Conservation (phyloP, 2,113 vertebrate genomes). For the Jacana jacana region DNA sequence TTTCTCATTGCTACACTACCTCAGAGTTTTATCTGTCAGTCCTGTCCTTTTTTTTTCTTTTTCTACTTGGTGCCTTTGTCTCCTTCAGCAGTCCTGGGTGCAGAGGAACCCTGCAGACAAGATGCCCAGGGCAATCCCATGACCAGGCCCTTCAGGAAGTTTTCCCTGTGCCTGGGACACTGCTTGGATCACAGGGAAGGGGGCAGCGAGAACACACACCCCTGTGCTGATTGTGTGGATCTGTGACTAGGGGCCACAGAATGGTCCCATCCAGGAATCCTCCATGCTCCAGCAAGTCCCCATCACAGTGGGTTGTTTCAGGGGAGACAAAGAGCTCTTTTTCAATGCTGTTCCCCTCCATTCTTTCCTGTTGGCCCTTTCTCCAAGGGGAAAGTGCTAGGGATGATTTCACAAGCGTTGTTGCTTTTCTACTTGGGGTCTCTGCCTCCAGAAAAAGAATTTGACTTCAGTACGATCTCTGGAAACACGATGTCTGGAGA, state of each 20-base stretch:
- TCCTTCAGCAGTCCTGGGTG: accelerated
- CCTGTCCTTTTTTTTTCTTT: not conserved
- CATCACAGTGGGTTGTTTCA: not conserved
- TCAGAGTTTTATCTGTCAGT: not conserved
- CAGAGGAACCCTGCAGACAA: accelerated
- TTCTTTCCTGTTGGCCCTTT: no score
- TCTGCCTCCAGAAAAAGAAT: not conserved
- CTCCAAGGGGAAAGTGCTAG: not conserved
- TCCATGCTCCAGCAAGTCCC: accelerated
- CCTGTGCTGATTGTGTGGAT: no score
- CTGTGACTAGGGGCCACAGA: accelerated
- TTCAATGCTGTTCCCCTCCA: not conserved
- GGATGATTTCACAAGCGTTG: not conserved
- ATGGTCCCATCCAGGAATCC: no score
- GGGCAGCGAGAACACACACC: accelerated
- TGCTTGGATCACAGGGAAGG: accelerated
- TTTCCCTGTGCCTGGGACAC: no score
- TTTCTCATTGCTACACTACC: not conserved
- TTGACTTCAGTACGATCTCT: not conserved
- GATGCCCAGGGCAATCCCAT: accelerated
- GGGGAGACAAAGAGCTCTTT: accelerated
- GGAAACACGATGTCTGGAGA: not conserved
- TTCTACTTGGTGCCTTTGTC: no score
- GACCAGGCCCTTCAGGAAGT: accelerated
- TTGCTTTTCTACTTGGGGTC: not conserved